Evolutionary conservation across 2,113 vertebrate species (phyloP).

Genomic region (Pontoporia blainvillei): DNA sequence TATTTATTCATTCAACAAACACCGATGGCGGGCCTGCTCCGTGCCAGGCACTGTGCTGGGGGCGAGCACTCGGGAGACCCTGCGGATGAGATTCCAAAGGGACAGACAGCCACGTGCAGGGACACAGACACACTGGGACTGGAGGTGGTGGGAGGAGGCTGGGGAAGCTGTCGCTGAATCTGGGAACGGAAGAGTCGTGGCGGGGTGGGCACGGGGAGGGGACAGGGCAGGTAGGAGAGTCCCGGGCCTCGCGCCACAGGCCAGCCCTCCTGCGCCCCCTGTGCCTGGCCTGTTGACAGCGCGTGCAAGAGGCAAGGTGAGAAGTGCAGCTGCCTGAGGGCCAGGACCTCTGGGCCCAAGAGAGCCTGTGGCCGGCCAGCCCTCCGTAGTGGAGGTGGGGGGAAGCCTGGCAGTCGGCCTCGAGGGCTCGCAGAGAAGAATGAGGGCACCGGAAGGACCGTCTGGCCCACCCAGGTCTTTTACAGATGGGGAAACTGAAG

Average conservation of each 20-base stretch:
- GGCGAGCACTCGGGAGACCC: background rate
- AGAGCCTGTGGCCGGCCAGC: rapidly evolving
- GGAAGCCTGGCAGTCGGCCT: too few relatives aligned
- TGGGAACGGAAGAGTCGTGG: rapidly evolving
- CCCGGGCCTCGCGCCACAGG: background rate
- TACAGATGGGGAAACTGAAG: background rate
- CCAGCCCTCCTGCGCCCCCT: rapidly evolving
- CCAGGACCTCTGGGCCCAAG: background rate
- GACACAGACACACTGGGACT: background rate
- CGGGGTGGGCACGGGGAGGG: background rate
- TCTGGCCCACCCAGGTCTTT: background rate
- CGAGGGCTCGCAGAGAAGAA: background rate
- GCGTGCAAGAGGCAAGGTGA: rapidly evolving
- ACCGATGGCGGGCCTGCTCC: background rate
- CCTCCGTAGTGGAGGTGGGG: background rate
- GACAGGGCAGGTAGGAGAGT: rapidly evolving
- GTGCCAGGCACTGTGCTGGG: background rate
- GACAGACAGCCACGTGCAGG: background rate
- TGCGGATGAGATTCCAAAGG: background rate
- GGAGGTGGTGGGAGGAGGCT: background rate
- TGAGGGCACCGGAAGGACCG: background rate
- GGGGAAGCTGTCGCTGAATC: background rate
- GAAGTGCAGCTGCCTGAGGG: background rate
- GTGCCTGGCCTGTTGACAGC: background rate
- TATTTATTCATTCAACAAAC: rapidly evolving